These are phyloP conservation scores for Salvelinus fontinalis DNA, from an alignment of 2,113 vertebrate genomes.

Conservation along the genomic window DNA sequence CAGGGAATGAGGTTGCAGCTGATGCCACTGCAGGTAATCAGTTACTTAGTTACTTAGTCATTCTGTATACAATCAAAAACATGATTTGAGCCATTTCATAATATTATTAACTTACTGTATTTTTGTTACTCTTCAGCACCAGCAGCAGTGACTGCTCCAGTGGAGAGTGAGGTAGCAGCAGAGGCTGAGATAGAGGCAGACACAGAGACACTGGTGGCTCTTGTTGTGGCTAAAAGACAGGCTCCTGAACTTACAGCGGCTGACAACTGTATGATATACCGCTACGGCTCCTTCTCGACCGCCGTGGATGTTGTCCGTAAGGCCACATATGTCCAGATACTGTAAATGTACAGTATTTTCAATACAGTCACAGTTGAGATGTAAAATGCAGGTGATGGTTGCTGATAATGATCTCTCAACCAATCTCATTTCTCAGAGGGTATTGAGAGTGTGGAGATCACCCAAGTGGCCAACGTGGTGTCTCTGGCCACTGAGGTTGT, in stretches of 20 bases:
- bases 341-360: neutral
- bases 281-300: slow-evolving; percentile 86
- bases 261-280: slow-evolving; percentile 80
- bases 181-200: slow-evolving; percentile 35
- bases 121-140: neutral
- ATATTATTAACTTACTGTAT: neutral
- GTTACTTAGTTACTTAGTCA: no score
- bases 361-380: neutral
- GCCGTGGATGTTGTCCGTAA: slow-evolving; percentile 85
- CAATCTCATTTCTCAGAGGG: slow-evolving; percentile 75
- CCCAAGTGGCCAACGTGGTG: slow-evolving; percentile 80
- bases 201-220: slow-evolving; percentile 51
- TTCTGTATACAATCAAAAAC: no score
- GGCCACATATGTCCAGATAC: slow-evolving; percentile 44
- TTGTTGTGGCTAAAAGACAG: slow-evolving; percentile 85
- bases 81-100: neutral
- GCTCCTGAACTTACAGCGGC: slow-evolving; percentile 66
- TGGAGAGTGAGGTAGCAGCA: slow-evolving; percentile 42
- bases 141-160: slow-evolving; percentile 32
- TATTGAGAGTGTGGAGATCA: slow-evolving; percentile 89
- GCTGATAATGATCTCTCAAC: neutral
- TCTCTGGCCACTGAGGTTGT: slow-evolving; percentile 60
- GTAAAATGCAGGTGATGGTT: neutral
- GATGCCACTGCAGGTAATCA: slow-evolving; percentile 68
- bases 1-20: slow-evolving; percentile 63